Evolutionary conservation across 1,140 invertebrate species (phyloP).

Genomic region (Ceratitis capitata): DNA sequence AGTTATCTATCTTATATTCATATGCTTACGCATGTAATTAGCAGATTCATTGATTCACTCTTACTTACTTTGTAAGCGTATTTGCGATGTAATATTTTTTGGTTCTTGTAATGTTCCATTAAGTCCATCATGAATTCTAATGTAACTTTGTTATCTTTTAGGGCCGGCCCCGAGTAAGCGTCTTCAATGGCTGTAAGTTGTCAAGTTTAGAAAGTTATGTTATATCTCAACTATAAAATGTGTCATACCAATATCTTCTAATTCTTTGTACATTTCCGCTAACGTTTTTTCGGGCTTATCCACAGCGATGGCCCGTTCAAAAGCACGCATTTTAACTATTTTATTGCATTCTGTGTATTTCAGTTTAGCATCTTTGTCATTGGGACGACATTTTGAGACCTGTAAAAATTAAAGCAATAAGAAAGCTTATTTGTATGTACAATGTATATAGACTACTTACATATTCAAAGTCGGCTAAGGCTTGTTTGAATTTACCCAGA

Average conservation of each 20-base stretch:
- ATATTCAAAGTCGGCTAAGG: constrained; percentile 95
- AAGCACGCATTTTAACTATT: constrained; percentile 93
- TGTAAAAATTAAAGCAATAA: constrained; percentile 62
- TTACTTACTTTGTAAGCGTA: constrained; percentile 92
- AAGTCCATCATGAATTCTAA: constrained; percentile 85
- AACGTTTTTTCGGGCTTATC: constrained; percentile 89
- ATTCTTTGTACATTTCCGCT: constrained; percentile 82
- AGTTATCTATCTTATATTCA: not conserved
- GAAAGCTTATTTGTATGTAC: constrained; percentile 3
- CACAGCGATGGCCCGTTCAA: constrained; percentile 96
- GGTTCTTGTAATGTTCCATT: constrained; percentile 89
- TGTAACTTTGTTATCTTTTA: constrained; percentile 91
- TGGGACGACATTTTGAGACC: constrained; percentile 89
- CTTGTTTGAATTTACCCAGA: constrained; percentile 95
- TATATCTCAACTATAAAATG: not conserved
- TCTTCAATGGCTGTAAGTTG: constrained; percentile 85
- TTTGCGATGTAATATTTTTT: constrained; percentile 95
- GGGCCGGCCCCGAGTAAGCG: constrained; percentile 89
- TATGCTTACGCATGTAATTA: not conserved
- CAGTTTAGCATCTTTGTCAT: constrained; percentile 92
- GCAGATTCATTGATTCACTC: not conserved
- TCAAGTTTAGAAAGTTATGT: constrained; percentile 33
- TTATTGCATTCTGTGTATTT: constrained; percentile 96
- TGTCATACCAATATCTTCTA: constrained; percentile 88
- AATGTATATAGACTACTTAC: constrained; percentile 68